phyloP scores from a whole-genome alignment of 2,797 vertebrate genomes.

The Chelmon rostratus region DNA sequence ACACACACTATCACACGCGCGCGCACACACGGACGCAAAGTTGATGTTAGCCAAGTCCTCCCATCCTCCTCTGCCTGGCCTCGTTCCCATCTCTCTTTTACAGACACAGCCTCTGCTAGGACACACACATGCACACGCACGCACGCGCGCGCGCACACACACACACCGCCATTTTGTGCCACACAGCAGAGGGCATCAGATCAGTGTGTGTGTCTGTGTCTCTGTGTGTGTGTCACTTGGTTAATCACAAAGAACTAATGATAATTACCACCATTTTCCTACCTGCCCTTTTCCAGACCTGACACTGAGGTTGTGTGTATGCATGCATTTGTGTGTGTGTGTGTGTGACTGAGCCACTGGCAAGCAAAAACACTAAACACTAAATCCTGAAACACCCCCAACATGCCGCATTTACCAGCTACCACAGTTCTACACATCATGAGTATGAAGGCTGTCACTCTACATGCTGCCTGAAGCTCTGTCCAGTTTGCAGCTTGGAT shows the following conservation, averaged over 20 bases:
- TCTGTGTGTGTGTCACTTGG: slow-evolving; percentile 62
- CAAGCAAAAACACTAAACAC: slow-evolving; percentile 16
- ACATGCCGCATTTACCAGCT: slow-evolving; percentile 24
- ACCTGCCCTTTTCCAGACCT: slow-evolving; percentile 59
- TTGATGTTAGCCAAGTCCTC: slow-evolving; percentile 65
- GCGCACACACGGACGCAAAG: slow-evolving; percentile 53
- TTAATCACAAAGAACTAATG: slow-evolving; percentile 79
- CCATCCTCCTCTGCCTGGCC: slow-evolving; percentile 76
- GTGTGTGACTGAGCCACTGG: slow-evolving; percentile 28
- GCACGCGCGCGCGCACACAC: slow-evolving; percentile 28
- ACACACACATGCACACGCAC: slow-evolving; percentile 42
- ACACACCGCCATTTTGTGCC: slow-evolving; percentile 79
- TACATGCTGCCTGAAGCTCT: neutral
- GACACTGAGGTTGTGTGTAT: slow-evolving; percentile 44
- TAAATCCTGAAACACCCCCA: slow-evolving; percentile 29
- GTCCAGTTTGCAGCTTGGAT: slow-evolving; percentile 5
- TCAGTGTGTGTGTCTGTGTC: slow-evolving; percentile 39
- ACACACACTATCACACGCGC: slow-evolving; percentile 44
- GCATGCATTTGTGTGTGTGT: slow-evolving; percentile 28
- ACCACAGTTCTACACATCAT: slow-evolving; percentile 10
- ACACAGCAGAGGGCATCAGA: slow-evolving; percentile 69
- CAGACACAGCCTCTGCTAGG: slow-evolving; percentile 66
- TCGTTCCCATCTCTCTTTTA: slow-evolving; percentile 72
- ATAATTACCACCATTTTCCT: slow-evolving; percentile 76
- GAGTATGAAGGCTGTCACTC: slow-evolving; percentile 2